Conservation (phyloP, 2,113 vertebrate species). For the Tragulus kanchil region DNA sequence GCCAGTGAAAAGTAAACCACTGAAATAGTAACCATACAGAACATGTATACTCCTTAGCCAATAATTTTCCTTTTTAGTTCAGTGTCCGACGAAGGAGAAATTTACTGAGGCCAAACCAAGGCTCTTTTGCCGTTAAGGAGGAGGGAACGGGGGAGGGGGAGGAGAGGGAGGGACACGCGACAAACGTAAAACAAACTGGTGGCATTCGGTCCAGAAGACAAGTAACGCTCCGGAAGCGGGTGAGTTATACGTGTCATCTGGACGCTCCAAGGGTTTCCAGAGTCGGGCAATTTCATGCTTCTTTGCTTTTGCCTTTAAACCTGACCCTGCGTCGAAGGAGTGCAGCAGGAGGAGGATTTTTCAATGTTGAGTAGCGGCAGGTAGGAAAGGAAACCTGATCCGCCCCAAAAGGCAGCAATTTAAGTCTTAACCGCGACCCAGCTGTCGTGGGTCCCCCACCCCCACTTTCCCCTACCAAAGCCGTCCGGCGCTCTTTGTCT, state of each 20-base stretch:
- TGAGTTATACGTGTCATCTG: conserved; percentile 28
- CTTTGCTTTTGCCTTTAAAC: conserved; percentile 23
- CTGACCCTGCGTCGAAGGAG: background rate
- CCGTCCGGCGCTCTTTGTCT: conserved; percentile 73
- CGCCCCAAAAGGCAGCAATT: conserved; percentile 73
- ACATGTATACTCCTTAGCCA: conserved; percentile 3
- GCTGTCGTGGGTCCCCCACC: conserved; percentile 72
- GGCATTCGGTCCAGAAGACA: conserved; percentile 49
- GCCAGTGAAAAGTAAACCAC: conserved; percentile 37
- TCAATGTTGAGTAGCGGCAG: conserved; percentile 67
- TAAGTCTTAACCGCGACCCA: conserved; percentile 74
- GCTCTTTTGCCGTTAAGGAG: background rate
- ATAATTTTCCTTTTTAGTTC: conserved; percentile 50
- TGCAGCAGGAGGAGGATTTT: conserved; percentile 19
- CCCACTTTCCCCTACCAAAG: background rate
- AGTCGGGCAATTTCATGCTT: background rate
- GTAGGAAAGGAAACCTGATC: conserved; percentile 82
- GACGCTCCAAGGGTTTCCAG: background rate
- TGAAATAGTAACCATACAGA: conserved; percentile 46
- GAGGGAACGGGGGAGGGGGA: background rate
- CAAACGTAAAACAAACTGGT: conserved; percentile 64
- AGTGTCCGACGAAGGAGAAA: conserved; percentile 62
- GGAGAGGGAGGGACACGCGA: conserved; percentile 5
- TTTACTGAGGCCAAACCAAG: conserved; percentile 67
- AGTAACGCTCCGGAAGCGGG: conserved; percentile 38